phyloP scores from a whole-genome alignment of 2,797 vertebrate species.

The Stomatorhinus walkeri region DNA sequence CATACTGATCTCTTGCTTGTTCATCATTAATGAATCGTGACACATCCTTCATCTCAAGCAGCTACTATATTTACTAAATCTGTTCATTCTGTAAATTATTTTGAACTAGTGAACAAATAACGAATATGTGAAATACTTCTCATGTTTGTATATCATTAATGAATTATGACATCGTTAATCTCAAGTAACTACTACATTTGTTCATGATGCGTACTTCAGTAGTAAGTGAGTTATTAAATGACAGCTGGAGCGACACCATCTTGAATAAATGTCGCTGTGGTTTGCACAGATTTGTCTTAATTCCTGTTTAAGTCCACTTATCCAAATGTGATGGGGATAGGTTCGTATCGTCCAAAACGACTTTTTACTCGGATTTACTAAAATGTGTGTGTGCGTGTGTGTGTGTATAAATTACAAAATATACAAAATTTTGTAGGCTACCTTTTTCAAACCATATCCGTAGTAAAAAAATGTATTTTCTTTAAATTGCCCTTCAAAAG shows the following conservation, averaged over 20 bases:
- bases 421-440: not conserved
- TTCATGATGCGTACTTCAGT: not conserved
- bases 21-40: not conserved
- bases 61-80: not conserved
- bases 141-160: not conserved
- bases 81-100: not conserved
- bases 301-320: not conserved
- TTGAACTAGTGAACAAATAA: not conserved
- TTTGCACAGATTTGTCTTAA: not conserved
- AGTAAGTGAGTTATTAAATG: not conserved
- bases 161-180: not conserved
- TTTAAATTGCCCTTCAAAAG: not conserved
- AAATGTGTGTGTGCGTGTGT: too few relatives aligned
- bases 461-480: not conserved
- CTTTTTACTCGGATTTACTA: not conserved
- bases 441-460: not conserved
- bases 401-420: too few relatives aligned
- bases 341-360: not conserved
- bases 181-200: not conserved
- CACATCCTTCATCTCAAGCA: not conserved
- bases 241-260: not conserved
- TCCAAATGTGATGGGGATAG: not conserved
- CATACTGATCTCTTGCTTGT: not conserved
- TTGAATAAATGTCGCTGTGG: not conserved
- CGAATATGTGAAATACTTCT: not conserved